Conservation (phyloP, 2,797 vertebrate species). For the Cynodonichthys magdalenae region DNA sequence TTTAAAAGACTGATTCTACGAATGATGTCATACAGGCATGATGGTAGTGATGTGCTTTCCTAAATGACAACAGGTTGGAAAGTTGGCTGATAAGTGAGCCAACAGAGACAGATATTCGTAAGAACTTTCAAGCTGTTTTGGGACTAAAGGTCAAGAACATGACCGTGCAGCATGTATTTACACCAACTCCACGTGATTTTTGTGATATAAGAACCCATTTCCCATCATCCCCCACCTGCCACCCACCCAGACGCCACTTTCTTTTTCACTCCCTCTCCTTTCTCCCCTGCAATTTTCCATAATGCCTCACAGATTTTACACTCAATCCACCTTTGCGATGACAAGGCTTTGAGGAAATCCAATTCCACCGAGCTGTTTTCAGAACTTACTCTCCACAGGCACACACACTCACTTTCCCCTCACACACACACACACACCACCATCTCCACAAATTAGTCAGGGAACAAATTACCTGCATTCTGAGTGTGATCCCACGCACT, state of each 20-base stretch:
- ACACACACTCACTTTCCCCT: conserved; percentile 47
- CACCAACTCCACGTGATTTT: conserved; percentile 41
- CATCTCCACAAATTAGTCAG: conserved; percentile 83
- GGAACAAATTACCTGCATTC: conserved; percentile 84
- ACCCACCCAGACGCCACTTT: conserved; percentile 51
- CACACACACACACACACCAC: conserved; percentile 52
- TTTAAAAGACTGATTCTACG: conserved; percentile 15
- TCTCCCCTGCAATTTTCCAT: conserved; percentile 76
- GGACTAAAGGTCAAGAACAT: neutral
- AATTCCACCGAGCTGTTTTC: conserved; percentile 82
- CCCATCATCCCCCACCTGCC: conserved; percentile 33
- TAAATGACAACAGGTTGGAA: conserved; percentile 54
- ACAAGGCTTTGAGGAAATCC: conserved; percentile 84
- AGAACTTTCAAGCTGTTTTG: conserved; percentile 34
- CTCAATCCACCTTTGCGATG: conserved; percentile 81
- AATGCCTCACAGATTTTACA: conserved; percentile 81
- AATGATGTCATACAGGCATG: too few relatives aligned
- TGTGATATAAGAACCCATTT: conserved; percentile 49
- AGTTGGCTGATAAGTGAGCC: neutral
- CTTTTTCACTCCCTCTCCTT: conserved; percentile 64
- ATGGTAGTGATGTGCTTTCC: conserved; percentile 46
- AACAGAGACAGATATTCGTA: neutral
- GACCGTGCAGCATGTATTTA: conserved; percentile 16
- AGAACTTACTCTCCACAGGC: conserved; percentile 81
- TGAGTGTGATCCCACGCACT: conserved; percentile 83